Base-by-base conservation (phyloP, 2,888 invertebrate genomes). In the Eupithecia abbreviata region DNA sequence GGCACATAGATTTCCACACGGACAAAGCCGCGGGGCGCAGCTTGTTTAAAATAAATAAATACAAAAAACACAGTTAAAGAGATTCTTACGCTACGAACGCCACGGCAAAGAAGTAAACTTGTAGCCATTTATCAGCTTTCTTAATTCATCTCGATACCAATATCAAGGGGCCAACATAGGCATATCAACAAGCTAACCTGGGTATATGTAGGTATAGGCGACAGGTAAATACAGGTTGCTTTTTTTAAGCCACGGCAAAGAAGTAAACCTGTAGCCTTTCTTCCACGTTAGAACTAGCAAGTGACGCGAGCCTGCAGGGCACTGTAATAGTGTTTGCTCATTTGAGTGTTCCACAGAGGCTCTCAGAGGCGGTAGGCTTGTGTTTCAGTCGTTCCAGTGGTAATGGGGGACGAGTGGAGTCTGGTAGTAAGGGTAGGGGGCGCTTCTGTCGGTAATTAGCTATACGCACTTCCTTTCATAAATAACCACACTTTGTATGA, bases 311-410 rank as follows among this genome's bases (percentile, higher is more conserved):
- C 67, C 4, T 18, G 2, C 30, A 77, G 82, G 82, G 83, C 84
- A 86, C 88, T 90, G 90, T 94, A 93, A 94, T 93, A 92, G 93
- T 94, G 94, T 94, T 94, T 93, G 92, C 90, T 92, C 93, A 91
- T 94, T 93, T 92, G 89, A 94, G 94, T 91, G 92, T 90, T 88
- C 91, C 92, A 87, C 88, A 81, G 73, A 77, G 67, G 74, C 78
- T 79, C 74, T 68, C 73, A 75, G 80, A 77, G 58, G 74, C 77
- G 77, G 73, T 68, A 74, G 77, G 80, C 77, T 73, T 75, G 72
- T 72, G 73, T 75, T 66, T 58, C 49, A 66, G 58, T 67, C 73
- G 71, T 47, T 69, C 45, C 68, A 69, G 47, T 65, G 55, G 65
- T 74, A 74, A 72, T 73, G 74, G 73, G 71, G 62, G 72, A 78